phyloP scores from a whole-genome alignment of 37 sponge, comb jelly and placozoan genomes.

The Eunapius fragilis region DNA sequence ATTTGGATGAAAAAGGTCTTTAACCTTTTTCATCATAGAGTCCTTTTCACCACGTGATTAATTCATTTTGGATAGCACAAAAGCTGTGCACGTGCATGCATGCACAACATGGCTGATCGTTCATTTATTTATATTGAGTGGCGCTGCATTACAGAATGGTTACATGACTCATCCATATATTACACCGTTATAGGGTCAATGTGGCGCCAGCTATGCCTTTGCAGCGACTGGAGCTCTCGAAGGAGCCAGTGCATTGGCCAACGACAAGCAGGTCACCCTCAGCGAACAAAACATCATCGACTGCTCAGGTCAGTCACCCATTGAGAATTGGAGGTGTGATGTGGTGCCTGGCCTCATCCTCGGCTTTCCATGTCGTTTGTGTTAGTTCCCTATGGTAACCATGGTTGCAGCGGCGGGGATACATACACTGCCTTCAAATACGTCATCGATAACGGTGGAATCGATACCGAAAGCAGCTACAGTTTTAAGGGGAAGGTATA shows the following conservation, averaged over 20 bases:
- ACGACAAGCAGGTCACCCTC: conserved; percentile 63
- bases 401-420: conserved; percentile 82
- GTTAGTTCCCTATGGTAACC: conserved; percentile 77
- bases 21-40: too few species aligned
- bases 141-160: too few species aligned
- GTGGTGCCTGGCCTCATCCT: too few species aligned
- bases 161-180: background rate
- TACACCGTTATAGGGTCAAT: conserved; percentile 58
- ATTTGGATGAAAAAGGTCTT: too few species aligned
- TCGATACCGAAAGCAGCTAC: conserved; percentile 71
- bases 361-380: too few species aligned
- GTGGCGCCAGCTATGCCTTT: conserved; percentile 93
- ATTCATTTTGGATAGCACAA: too few species aligned
- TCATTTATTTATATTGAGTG: too few species aligned
- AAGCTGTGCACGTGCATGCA: too few species aligned
- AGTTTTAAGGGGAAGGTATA: conserved; percentile 73
- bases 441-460: conserved; percentile 71
- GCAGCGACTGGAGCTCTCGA: conserved; percentile 85
- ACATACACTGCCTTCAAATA: conserved; percentile 77
- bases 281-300: conserved; percentile 95
- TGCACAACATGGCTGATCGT: too few species aligned
- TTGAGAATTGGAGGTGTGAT: too few species aligned
- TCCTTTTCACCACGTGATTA: too few species aligned
- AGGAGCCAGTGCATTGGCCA: conserved; percentile 51
- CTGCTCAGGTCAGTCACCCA: conserved; percentile 73